Base-by-base conservation (phyloP, 30 jellyfish, hydroid and myxozoan genomes). In the Aurelia aurita region DNA sequence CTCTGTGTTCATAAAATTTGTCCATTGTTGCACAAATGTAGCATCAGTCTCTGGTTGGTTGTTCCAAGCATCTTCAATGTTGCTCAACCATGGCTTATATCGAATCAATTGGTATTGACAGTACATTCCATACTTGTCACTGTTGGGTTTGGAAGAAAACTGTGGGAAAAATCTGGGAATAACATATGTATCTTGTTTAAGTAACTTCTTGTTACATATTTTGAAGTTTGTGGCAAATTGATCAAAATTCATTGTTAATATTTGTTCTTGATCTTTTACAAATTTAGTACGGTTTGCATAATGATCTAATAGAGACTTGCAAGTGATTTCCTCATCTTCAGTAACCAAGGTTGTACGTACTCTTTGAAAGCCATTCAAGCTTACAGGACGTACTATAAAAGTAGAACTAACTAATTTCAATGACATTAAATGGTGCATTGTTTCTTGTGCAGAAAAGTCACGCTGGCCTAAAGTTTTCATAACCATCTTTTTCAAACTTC, bases 391-490 rank as follows among this genome's bases (percentile, higher is more conserved):
- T 46, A 72, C 84, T n/a, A n/a, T n/a, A n/a, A 23, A 9, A 13
- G 58, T 23, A 32, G 27, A 47, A 27, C 54, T 35, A 72, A 32
- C 78, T 44, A 72, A 46, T 27, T n/a, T n/a, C n/a, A 35, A 72
- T 8, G 84, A 32, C 35, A 72, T 26, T 14, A 72, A 72, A 46
- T 72, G 84, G 34, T 72, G 84, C 84, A 72, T 72, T 20, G 74
- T 72, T 44, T 72, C 84, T 29, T 72, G 84, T 10, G 84, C 75
- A 72, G 84, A 72, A 47, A 72, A 72, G 34, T 72, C 84, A 72
- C 75, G 78, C 78, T 32, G 79, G 43, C 74, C 84, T 44, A 72
- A 19, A 39, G 74, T 72, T 59, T 72, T 72, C 26, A 67, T 67
- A 7, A 67, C 79, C 11, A 27, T 28, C 67, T 67, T 28, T 27